phyloP scores from a whole-genome alignment of 2,797 vertebrate species.

The Champsocephalus gunnari region DNA sequence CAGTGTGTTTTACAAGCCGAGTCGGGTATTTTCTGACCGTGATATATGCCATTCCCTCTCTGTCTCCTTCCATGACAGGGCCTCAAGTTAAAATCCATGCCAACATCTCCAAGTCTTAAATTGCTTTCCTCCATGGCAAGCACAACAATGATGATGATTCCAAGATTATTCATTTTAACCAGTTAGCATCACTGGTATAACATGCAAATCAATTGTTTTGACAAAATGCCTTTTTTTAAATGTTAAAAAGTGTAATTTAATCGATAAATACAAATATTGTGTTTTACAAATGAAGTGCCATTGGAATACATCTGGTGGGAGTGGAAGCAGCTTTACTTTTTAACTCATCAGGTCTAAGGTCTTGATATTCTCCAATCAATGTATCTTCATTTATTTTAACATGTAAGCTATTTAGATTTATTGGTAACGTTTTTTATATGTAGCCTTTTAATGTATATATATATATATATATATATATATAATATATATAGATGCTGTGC shows the following conservation, averaged over 20 bases:
- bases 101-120: constrained; percentile 43
- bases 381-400: background rate
- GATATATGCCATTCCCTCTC: constrained; percentile 54
- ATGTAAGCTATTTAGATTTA: constrained; percentile 9
- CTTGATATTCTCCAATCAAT: background rate
- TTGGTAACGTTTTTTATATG: constrained; percentile 40
- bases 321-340: constrained; percentile 6
- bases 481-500: constrained; percentile 37
- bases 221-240: constrained; percentile 27
- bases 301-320: background rate
- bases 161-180: constrained; percentile 34
- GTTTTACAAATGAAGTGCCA: background rate
- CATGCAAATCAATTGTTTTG: constrained; percentile 45
- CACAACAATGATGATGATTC: constrained; percentile 34
- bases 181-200: constrained; percentile 37
- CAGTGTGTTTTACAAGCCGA: constrained; percentile 67
- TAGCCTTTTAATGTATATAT: constrained; percentile 69
- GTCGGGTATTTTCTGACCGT: constrained; percentile 39
- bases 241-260: constrained; percentile 26
- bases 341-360: background rate
- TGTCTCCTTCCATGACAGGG: constrained; percentile 30
- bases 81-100: constrained; percentile 35
- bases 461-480: constrained; percentile 24
- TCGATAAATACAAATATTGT: constrained; percentile 18
- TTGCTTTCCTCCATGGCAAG: constrained; percentile 48